Conservation (phyloP, 2,113 vertebrate species). For the Dipodomys ordii region DNA sequence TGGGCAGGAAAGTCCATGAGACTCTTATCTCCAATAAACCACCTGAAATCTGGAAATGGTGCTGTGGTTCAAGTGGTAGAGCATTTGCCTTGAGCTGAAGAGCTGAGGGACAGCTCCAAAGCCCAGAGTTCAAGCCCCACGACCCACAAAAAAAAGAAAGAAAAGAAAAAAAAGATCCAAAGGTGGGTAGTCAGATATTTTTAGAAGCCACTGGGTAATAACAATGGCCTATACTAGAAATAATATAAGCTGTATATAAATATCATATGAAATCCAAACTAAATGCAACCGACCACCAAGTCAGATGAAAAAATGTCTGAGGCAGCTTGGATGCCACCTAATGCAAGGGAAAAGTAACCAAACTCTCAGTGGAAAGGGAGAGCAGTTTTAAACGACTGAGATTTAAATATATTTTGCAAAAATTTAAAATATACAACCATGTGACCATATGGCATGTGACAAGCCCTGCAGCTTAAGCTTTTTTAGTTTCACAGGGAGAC, state of each 20-base stretch:
- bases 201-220: constrained; percentile 35
- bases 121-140: too few species aligned
- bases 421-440: constrained; percentile 21
- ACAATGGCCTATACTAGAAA: constrained; percentile 16
- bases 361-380: constrained; percentile 2
- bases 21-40: too few species aligned
- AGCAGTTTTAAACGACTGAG: constrained; percentile 49
- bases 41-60: too few species aligned
- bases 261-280: constrained; percentile 40
- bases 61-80: too few species aligned
- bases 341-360: constrained; percentile 28
- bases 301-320: constrained; percentile 52
- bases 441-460: background rate
- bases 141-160: too few species aligned
- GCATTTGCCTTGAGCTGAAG: too few species aligned
- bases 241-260: background rate
- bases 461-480: constrained; percentile 29
- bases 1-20: too few species aligned
- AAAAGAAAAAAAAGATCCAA: background rate
- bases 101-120: too few species aligned
- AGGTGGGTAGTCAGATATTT: constrained; percentile 28
- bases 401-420: constrained; percentile 41
- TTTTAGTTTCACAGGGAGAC: constrained; percentile 26
- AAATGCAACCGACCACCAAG: background rate
- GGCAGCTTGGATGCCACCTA: background rate